These are phyloP conservation scores for Leucania comma DNA, from an alignment of 2,888 invertebrate species.

Conservation along the genomic window DNA sequence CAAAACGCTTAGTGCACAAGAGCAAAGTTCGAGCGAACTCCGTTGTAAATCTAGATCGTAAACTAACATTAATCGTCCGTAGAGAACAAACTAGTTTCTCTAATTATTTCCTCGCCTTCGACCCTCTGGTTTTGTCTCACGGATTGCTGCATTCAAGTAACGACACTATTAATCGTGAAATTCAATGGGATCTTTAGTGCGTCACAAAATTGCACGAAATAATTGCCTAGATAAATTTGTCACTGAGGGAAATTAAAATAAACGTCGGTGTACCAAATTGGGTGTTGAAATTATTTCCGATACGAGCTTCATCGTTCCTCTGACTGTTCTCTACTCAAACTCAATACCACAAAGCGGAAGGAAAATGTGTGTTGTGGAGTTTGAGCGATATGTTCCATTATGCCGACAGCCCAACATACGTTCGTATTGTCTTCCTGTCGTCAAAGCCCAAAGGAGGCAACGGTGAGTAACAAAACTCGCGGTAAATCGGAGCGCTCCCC, in stretches of 20 bases:
- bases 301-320: constrained; percentile 7
- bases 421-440: constrained; percentile 43
- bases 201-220: constrained; percentile 57
- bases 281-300: constrained; percentile 27
- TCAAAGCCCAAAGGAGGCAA: constrained; percentile 44
- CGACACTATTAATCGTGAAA: constrained; percentile 75
- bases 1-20: constrained; percentile 63
- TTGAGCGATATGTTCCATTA: constrained; percentile 47
- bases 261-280: constrained; percentile 10
- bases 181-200: constrained; percentile 68
- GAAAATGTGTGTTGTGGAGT: constrained; percentile 25
- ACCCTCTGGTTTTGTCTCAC: constrained; percentile 80
- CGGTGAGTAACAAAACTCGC: constrained; percentile 41
- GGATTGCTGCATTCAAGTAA: constrained; percentile 76
- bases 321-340: neutral
- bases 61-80: constrained; percentile 85
- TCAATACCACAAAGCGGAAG: constrained; percentile 22
- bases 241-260: constrained; percentile 27
- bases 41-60: constrained; percentile 77
- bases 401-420: constrained; percentile 22
- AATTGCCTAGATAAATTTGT: constrained; percentile 35
- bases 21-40: constrained; percentile 75
- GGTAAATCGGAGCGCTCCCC: constrained; percentile 32
- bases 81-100: constrained; percentile 82
- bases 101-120: constrained; percentile 84